Percentiles rank a stretch among this genome's conserved stretches.
Evolutionary conservation across 2,888 invertebrate species (phyloP).

Genomic region (Geotrupes spiniger): DNA sequence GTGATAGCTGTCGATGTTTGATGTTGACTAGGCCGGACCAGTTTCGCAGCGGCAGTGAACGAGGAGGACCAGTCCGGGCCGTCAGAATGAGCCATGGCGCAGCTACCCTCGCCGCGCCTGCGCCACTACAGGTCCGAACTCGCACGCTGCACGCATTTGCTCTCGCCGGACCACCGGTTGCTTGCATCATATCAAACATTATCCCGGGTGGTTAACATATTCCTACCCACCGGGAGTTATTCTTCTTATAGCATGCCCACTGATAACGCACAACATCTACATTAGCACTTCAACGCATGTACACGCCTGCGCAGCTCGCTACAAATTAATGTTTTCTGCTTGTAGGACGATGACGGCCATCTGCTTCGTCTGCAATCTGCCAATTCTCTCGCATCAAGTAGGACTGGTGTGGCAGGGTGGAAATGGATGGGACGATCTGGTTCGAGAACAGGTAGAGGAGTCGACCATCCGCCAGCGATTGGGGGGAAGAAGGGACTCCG

Average conservation of each 20-base stretch:
- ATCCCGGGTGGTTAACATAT: too few species aligned
- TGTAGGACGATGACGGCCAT: constrained; percentile 89
- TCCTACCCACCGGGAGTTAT: constrained; percentile 1
- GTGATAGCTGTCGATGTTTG: constrained; percentile 34
- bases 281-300: constrained; percentile 12
- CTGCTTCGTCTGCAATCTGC: constrained; percentile 95
- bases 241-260: constrained; percentile 13
- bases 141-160: constrained; percentile 31
- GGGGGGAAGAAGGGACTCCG: constrained; percentile 83
- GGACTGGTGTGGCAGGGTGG: constrained; percentile 92
- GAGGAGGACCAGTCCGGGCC: constrained; percentile 31
- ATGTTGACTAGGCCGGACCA: constrained; percentile 36
- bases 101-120: constrained; percentile 51
- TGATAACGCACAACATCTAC: constrained; percentile 26
- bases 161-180: constrained; percentile 5
- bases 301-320: constrained; percentile 7
- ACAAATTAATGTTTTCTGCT: constrained; percentile 15
- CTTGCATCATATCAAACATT: background rate
- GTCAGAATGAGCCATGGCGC: constrained; percentile 52
- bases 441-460: constrained; percentile 83
- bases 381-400: constrained; percentile 91
- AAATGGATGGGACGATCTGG: constrained; percentile 92
- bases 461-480: constrained; percentile 80
- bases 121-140: constrained; percentile 52
- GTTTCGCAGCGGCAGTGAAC: constrained; percentile 35